These are phyloP conservation scores for Pluvianellus socialis DNA, from an alignment of 2,113 vertebrate species.

Conservation along the genomic window DNA sequence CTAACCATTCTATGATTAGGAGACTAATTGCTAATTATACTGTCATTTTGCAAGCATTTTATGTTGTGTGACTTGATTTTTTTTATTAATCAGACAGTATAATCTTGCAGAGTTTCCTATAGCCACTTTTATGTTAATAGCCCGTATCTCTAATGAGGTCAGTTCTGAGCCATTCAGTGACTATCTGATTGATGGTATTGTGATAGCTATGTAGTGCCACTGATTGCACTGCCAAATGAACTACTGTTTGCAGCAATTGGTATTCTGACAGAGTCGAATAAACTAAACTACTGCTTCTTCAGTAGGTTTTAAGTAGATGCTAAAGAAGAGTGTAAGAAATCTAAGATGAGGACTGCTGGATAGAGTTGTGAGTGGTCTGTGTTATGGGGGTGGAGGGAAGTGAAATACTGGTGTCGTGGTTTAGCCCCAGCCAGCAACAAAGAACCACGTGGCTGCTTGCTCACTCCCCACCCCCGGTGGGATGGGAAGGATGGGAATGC, in stretches of 20 bases:
- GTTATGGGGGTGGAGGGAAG: neutral
- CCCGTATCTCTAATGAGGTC: neutral
- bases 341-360: neutral
- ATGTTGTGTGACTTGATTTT: neutral
- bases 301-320: neutral
- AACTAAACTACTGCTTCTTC: neutral
- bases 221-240: neutral
- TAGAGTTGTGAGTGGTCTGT: neutral
- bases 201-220: neutral
- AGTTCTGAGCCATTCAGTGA: neutral
- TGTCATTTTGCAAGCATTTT: neutral
- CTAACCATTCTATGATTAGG: neutral
- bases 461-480: neutral
- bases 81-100: neutral
- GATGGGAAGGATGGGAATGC: no score
- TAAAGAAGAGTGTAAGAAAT: neutral
- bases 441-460: neutral
- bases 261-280: neutral
- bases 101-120: neutral
- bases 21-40: neutral
- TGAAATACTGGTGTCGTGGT: neutral
- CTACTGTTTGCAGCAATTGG: neutral
- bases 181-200: neutral
- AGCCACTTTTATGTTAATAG: neutral
- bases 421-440: neutral